Evolutionary conservation across 2,888 invertebrate genomes (phyloP), one percentile per base, ranked within the genome.

Genomic region (Tigriopus californicus): DNA sequence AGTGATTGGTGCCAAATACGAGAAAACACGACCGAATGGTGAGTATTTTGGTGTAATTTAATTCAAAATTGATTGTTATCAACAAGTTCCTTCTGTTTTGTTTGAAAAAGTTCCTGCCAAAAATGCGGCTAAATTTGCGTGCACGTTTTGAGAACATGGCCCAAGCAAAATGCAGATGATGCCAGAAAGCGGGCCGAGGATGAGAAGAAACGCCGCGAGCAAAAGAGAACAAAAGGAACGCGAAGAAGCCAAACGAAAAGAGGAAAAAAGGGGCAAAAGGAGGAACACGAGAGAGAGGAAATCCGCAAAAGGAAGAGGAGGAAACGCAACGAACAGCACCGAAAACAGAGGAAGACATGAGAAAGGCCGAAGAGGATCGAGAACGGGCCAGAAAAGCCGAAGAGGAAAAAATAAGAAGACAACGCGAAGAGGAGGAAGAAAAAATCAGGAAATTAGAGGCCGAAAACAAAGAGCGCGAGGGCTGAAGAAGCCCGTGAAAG

Each of bases 91-190:
- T n/a, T n/a, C n/a, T n/a, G n/a, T 33, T 33, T 33, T 8, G 33
- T 3, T 33, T 8, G 4, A 33, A 33, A 33, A 33, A 41, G 42
- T 59, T 1, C 59, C 59, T 22, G 25, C 41, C 22, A 66, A 66
- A 8, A 85, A 84, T 69, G 85, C 89, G 0, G 81, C 82, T n/a
- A 4, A 82, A 81, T 64, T 74, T 90, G 41, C 72, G 83, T 25
- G 84, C 83, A 18, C 82, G 82, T 70, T 91, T 91, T 70, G 90
- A 91, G 73, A 84, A 83, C 67, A 78, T 89, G 77, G 87, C 87
- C n/a, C 80, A 80, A 68, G 76, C 79, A 63, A n/a, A 79, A 78
- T 24, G 83, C 83, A 67, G 81, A 80, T 71, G 83, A 83, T 66
- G 77, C 79, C 4, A 71, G 71, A 41, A 74, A 74, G 65, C 70